Evolutionary conservation across 64 coral and sea anemone species (phyloP), one percentile per base, ranked within the genome.

Genomic region (Orbicella faveolata): DNA sequence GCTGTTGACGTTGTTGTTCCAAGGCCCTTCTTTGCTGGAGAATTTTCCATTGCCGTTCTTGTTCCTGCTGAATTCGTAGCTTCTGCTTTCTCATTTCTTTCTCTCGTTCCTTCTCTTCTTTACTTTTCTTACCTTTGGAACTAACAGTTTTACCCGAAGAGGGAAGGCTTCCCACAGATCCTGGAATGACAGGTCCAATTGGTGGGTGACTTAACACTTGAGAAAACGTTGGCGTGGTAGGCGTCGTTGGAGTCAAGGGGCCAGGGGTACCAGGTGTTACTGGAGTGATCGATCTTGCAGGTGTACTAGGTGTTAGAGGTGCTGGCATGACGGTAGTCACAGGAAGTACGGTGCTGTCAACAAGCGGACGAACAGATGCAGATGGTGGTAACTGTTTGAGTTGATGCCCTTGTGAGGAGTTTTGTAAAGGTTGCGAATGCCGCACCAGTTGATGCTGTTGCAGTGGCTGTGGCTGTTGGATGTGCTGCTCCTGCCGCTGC

Each of bases 31-130:
- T 97, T n/a, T 97, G 95, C 73, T 97, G 95, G 36, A 97, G 73
- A n/a, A 97, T 73, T 91, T 97, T 97, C 95, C 95, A 97, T 57
- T 97, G 92, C 0, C 95, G 91, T 62, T 97, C 95, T 75, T 97
- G 92, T 74, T 97, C 91, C 51, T 97, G 95, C 69, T 97, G 95
- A 94, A 97, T 83, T 36, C 70, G 83, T 20, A 97, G 73, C 52
- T 84, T 90, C 73, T 97, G 92, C 66, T 97, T 97, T 44, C 95
- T 77, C 9, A 84, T 52, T 53, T 97, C 95, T 70, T 97, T 97
- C 52, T 97, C 95, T 76, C 87, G 88, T 83, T 97, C 95, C 72
- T 97, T 97, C 37, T 97, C 95, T 88, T 97, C 95, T 62, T 97
- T 97, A 9, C 92, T 73, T 66, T 94, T 97, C 34, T 93, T 76